Base-by-base conservation (phyloP, 2,113 vertebrate genomes). In the Ursus arctos region DNA sequence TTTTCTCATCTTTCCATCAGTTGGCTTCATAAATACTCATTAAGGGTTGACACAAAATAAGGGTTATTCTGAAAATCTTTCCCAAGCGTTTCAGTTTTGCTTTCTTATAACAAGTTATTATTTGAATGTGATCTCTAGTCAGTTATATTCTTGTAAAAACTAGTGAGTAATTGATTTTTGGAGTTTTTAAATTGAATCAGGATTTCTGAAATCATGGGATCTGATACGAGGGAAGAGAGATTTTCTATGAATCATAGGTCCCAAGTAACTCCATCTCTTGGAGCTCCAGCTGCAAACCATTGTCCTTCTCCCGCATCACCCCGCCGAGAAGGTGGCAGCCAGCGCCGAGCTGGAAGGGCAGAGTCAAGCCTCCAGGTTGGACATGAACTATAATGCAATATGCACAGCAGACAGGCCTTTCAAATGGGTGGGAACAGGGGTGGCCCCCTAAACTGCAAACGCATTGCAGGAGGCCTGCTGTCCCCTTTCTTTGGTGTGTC, bases 1-100 rank as follows among this genome's bases (percentile, higher is more conserved):
- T 74, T 82, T 43, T 47, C 79, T 94, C 13, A 82, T 91, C 47
- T 55, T 81, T 95, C 85, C 61, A 19, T 92, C 80, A 59, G 0
- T 77, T 72, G 88, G 31, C 28, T 47, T 97, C 36, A 77, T 96
- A 88, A 96, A 77, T 91, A 95, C 81, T 97, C 85, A 91, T 88
- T 55, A 85, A 85, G n/a, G 36, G 71, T 72, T 91, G 89, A 96
- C 82, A 47, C 36, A 51, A 74, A 81, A 53, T 88, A 71, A 94
- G 79, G 77, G 28, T 72, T 84, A 51, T n/a, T 71, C 77, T 94
- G 77, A 93, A 74, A 86, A 36, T 81, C n/a, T 97, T 80, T 80
- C 61, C 79, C 65, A n/a, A 77, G 43, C 43, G 59, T 84, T 96
- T 95, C 28, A 59, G 72, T 67, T 88, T 76, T 63, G 16, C 81